A percentile compares a stretch with the other conserved stretches of the same genome.
phyloP scores from a whole-genome alignment of 2,113 vertebrate genomes.

The Rhombomys opimus region DNA sequence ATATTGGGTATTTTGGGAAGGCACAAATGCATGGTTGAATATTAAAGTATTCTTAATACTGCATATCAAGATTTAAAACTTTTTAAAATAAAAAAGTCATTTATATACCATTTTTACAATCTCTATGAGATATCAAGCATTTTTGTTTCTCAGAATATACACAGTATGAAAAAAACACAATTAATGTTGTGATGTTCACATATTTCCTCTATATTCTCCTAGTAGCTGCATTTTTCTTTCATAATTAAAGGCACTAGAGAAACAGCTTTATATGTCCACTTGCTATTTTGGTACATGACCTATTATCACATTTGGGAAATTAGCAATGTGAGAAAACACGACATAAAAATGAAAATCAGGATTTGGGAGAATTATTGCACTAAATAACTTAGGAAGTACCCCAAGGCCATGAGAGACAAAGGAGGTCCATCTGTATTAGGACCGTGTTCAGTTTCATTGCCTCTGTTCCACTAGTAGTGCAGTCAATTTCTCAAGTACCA shows the following conservation, averaged over 20 bases:
- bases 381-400: constrained; percentile 50
- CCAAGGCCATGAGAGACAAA: constrained; percentile 61
- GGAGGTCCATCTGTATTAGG: constrained; percentile 57
- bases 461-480: constrained; percentile 36
- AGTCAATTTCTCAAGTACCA: constrained; percentile 59
- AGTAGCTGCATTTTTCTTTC: not conserved
- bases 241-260: not conserved
- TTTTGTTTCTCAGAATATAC: not conserved
- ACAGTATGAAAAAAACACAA: not conserved
- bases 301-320: not conserved
- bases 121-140: not conserved
- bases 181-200: not conserved
- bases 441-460: constrained; percentile 14
- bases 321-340: constrained; percentile 8
- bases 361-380: not conserved
- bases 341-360: not conserved
- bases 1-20: not conserved
- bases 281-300: not conserved
- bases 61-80: not conserved
- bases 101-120: not conserved
- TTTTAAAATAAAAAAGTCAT: not conserved
- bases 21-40: not conserved
- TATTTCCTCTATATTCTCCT: not conserved
- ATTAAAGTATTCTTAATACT: not conserved
- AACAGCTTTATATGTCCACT: not conserved